Conservation (phyloP, 2,888 invertebrate species). For the Acrocyrtus sp. region DNA sequence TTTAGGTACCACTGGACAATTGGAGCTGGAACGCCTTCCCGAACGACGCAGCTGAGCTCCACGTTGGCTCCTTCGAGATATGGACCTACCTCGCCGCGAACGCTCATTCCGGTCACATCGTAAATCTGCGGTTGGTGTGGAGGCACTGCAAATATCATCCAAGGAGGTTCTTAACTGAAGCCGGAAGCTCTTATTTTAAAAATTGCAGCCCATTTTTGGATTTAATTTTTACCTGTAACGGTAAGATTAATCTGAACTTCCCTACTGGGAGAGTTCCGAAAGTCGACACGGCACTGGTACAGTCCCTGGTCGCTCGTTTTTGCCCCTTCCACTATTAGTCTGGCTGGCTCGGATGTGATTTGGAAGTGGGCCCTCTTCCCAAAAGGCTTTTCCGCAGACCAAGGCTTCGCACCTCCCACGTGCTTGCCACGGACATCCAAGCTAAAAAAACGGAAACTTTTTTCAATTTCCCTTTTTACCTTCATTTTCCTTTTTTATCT, state of each 20-base stretch:
- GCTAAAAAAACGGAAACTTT: conserved; percentile 55
- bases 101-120: conserved; percentile 56
- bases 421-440: conserved; percentile 63
- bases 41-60: conserved; percentile 60
- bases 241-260: conserved; percentile 61
- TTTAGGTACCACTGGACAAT: conserved; percentile 63
- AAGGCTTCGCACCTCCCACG: conserved; percentile 60
- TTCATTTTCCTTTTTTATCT: too few species aligned
- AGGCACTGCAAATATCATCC: too few species aligned
- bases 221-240: too few species aligned
- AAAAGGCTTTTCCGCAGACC: conserved; percentile 61
- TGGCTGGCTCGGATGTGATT: conserved; percentile 59
- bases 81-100: conserved; percentile 60
- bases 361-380: conserved; percentile 62
- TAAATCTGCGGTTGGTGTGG: conserved; percentile 62
- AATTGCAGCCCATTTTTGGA: too few species aligned
- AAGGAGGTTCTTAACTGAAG: too few species aligned
- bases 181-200: too few species aligned
- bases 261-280: conserved; percentile 63
- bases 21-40: conserved; percentile 58
- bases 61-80: conserved; percentile 59
- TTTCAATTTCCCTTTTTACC: too few species aligned
- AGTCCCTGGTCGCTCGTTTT: conserved; percentile 59
- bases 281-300: conserved; percentile 63
- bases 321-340: conserved; percentile 61